phyloP scores from a whole-genome alignment of 2,888 invertebrate genomes.

The Cheilosia variabilis region DNA sequence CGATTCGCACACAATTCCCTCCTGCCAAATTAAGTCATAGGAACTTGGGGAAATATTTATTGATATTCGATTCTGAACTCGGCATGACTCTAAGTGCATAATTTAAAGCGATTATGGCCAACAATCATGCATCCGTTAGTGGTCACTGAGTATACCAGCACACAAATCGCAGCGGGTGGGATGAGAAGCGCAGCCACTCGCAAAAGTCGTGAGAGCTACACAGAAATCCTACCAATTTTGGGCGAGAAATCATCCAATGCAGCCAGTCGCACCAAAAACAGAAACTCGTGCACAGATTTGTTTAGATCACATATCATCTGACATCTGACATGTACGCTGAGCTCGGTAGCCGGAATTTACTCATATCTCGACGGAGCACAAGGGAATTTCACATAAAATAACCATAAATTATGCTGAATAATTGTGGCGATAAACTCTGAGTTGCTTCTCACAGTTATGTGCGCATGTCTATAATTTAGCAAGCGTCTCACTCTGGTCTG shows the following conservation, averaged over 20 bases:
- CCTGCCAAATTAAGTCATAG: conserved; percentile 69
- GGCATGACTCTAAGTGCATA: conserved; percentile 69
- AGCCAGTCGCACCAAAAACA: conserved; percentile 44
- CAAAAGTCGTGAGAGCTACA: conserved; percentile 59
- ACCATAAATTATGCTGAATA: conserved; percentile 69
- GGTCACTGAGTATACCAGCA: conserved; percentile 1
- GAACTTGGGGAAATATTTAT: conserved; percentile 59
- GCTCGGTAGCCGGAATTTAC: conserved; percentile 62
- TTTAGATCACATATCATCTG: conserved; percentile 72
- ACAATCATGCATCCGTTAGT: conserved; percentile 64
- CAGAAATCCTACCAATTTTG: conserved; percentile 63
- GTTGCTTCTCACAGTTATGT: conserved; percentile 59
- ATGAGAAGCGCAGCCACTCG: conserved; percentile 46
- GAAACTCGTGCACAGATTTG: conserved; percentile 74
- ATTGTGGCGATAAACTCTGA: conserved; percentile 68
- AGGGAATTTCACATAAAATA: conserved; percentile 68
- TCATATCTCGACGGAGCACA: conserved; percentile 46
- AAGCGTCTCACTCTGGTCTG: conserved; percentile 3
- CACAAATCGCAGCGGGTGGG: conserved; percentile 43
- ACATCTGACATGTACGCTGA: conserved; percentile 61
- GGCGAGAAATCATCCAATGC: conserved; percentile 65
- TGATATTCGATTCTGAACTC: conserved; percentile 67
- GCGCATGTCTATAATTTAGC: conserved; percentile 66
- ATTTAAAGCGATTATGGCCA: conserved; percentile 66
- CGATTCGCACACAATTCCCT: conserved; percentile 23